Evolutionary conservation across 1,140 invertebrate genomes (phyloP).

Genomic region (Zaprionus africanus): DNA sequence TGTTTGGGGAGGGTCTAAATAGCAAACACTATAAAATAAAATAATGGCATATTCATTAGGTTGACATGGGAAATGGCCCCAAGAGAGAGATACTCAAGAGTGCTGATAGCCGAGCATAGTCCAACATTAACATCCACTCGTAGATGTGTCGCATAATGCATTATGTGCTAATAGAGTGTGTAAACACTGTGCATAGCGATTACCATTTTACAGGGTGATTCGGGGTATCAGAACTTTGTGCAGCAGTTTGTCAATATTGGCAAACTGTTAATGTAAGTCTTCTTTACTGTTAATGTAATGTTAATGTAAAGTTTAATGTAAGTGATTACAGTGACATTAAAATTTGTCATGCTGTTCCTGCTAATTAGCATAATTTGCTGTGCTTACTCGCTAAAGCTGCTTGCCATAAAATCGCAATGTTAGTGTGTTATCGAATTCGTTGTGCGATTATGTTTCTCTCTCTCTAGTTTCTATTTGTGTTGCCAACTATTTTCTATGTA

Average conservation of each 20-base stretch:
- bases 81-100: slow-evolving; percentile 1
- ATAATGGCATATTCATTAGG: slow-evolving; percentile 33
- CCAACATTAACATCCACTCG: slow-evolving; percentile 15
- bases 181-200: slow-evolving; percentile 24
- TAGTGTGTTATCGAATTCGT: slow-evolving; percentile 15
- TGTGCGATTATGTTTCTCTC: slow-evolving; percentile 12
- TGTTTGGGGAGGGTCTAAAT: not conserved
- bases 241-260: not conserved
- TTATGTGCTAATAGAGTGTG: slow-evolving; percentile 23
- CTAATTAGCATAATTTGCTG: not conserved
- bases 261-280: not conserved
- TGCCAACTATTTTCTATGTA: slow-evolving; percentile 60
- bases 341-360: not conserved
- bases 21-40: slow-evolving; percentile 8
- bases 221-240: slow-evolving; percentile 37
- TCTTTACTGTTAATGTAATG: not conserved
- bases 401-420: not conserved
- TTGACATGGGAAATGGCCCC: slow-evolving; percentile 72
- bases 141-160: slow-evolving; percentile 26
- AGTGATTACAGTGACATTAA: not conserved
- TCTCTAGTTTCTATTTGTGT: slow-evolving; percentile 23
- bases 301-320: not conserved
- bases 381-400: not conserved
- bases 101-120: slow-evolving; percentile 21
- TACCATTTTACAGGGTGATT: not conserved